Base-by-base conservation (phyloP, 2,113 vertebrate species). In the Dolichallabes microphthalmus region DNA sequence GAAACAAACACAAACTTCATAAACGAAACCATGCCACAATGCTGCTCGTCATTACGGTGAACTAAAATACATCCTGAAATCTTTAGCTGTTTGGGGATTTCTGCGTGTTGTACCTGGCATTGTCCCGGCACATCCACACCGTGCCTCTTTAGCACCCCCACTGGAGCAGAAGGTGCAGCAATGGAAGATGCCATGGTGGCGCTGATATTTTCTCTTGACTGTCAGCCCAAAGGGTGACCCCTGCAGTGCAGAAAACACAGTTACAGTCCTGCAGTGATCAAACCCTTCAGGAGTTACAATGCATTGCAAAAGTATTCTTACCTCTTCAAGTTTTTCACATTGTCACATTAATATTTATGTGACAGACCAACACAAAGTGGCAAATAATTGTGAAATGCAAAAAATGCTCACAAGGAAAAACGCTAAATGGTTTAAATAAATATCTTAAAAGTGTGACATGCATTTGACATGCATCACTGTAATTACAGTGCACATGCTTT, bases 91-190 rank as follows among this genome's bases (percentile, higher is more conserved):
- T 27, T 32, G 25, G 69, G 6, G 14, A 35, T 69, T 20, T 53
- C 12, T 71, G 27, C 0, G 25, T 35, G 32, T 53, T 45, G 15
- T 90, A 99, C 97, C 98, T 92, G 97, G 96, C 97, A 99, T 98
- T 82, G 96, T 96, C 11, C 97, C 97, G 0, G 96, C 90, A 80
- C 97, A 98, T 78, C 95, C 96, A 79, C 97, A 99, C 78, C 92
- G 95, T 53, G 95, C 95, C 0, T 95, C 94, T 85, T 98, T 98
- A 90, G 95, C 93, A 4, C 98, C 98, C 63, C 96, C 95, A 0
- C 97, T 97, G 80, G 98, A 99, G 90, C 97, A 99, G 95, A 99
- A 98, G 0, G 96, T 94, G 90, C 97, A 99, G 93, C 97, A 98
- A 92, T 98, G 97, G 86, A 98, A 99, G 3, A 94, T 91, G 0